Base-by-base conservation (phyloP, 2,888 invertebrate genomes). In the Urechis unicinctus region DNA sequence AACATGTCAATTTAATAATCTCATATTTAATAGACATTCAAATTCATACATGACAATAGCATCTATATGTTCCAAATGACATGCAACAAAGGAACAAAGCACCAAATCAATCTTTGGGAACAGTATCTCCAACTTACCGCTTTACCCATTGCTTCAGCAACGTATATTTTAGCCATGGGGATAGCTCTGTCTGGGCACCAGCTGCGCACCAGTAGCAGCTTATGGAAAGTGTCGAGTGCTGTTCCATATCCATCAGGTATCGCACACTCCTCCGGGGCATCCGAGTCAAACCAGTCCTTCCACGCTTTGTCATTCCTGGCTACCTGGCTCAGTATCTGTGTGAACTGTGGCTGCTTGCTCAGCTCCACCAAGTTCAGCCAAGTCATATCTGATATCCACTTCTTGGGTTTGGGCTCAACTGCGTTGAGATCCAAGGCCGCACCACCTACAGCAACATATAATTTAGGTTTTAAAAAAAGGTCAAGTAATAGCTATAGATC, bases 291-390 rank as follows among this genome's bases (percentile, higher is more conserved):
- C 79, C 79, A 79, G 2, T 69, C 66, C 59, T 78, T 79, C 79
- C 79, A 79, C 3, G 68, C 71, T 68, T 77, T 78, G 61, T 79
- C 78, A 67, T 78, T 78, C 46, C 73, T 66, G 25, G 65, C 63
- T 6, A 79, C 75, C 60, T 78, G 78, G 36, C 67, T 60, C 0
- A 71, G 63, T 46, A 79, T 77, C 65, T 77, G 75, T n/a, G 70
- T 66, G 63, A 79, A 79, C 61, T 73, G 75, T 36, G 73, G 70
- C 36, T 79, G 66, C 55, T 75, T 74, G 59, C 73, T 72, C 26
- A 79, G 68, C 62, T 79, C 75, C 25, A 79, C 77, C 58, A 79
- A 64, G 66, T 79, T 79, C 22, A 79, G 65, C 79, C 79, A 79
- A 2, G 77, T 78, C 73, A 78, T 74, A 60, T 79, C 78, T 22